Base-by-base conservation (phyloP, 2,113 vertebrate genomes). In the Orthonyx spaldingii region DNA sequence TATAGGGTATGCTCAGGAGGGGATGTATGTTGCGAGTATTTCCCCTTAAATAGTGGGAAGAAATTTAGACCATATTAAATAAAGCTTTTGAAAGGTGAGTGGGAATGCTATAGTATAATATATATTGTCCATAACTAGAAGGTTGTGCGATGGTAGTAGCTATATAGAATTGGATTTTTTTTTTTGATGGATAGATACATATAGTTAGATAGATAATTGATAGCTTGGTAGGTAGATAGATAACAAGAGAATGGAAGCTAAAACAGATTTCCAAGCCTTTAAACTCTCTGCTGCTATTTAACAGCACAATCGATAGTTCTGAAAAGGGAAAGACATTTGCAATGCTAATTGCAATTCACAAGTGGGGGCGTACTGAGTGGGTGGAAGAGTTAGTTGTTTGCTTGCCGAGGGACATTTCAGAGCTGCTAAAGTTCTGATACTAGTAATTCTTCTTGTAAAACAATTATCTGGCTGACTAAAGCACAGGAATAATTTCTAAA, bases 301-400 rank as follows among this genome's bases (percentile, higher is more conserved):
- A 71, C 81, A 61, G 61, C 65, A 86, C 83, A 95, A 94, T 96
- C 88, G 88, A 95, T 94, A 89, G 47, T 71, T 93, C 94, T 87
- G 79, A 93, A 95, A 96, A 90, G 28, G 88, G 89, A 96, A 96
- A 95, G 87, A n/a, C 52, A 92, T 96, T 96, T 96, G 88, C 88
- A 95, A 94, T 95, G 85, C 83, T 96, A 97, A 97, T 93, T 84
- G 60, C 76, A 90, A 68, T 93, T 92, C 88, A 75, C 95, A 94
- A 84, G 77, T 89, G 84, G 44, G 65, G 84, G 94, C 7, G 95
- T 78, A 41, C 39, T 52, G 76, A 49, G 94, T 92, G 64, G 92
- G 93, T 87, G 86, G 91, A 84, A 94, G 90, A 91, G 85, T 79
- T 91, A 75, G 65, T 76, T 94, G 68, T 89, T 92, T 86, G 80